phyloP scores from a whole-genome alignment of 2,113 vertebrate species.

The Ploceus nigricollis region DNA sequence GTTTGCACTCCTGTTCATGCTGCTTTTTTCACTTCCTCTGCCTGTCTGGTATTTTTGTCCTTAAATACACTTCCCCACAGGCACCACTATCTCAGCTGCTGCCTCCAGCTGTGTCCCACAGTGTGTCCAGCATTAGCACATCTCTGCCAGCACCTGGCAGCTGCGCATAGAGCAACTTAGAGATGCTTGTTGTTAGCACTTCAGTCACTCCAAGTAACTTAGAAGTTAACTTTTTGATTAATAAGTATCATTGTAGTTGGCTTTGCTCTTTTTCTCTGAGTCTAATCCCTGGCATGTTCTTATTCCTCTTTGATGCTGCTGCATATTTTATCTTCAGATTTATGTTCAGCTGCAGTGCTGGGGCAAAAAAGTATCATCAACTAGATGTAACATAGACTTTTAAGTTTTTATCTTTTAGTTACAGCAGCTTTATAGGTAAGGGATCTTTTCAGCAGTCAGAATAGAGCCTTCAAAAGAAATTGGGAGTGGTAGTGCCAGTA shows the following conservation, averaged over 20 bases:
- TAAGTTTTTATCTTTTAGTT: neutral
- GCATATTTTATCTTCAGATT: neutral
- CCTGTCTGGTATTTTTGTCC: neutral
- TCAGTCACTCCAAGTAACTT: neutral
- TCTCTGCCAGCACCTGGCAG: neutral
- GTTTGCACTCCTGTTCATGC: neutral
- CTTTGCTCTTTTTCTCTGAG: neutral
- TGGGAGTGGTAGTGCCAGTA: neutral
- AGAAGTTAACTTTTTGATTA: neutral
- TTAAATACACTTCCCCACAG: neutral
- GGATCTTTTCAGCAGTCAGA: neutral
- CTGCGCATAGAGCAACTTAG: neutral
- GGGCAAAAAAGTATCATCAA: neutral
- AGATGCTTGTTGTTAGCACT: neutral
- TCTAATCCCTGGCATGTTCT: neutral
- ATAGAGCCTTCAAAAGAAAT: neutral
- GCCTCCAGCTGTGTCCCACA: neutral
- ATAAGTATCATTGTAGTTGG: neutral
- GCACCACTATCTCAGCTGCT: neutral
- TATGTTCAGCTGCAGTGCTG: neutral
- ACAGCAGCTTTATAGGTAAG: neutral
- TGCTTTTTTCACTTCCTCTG: neutral
- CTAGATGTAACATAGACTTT: neutral
- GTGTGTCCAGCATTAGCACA: neutral
- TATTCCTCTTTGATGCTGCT: neutral